phyloP scores from a whole-genome alignment of 1,140 invertebrate genomes.

The Micrasema longulum region DNA sequence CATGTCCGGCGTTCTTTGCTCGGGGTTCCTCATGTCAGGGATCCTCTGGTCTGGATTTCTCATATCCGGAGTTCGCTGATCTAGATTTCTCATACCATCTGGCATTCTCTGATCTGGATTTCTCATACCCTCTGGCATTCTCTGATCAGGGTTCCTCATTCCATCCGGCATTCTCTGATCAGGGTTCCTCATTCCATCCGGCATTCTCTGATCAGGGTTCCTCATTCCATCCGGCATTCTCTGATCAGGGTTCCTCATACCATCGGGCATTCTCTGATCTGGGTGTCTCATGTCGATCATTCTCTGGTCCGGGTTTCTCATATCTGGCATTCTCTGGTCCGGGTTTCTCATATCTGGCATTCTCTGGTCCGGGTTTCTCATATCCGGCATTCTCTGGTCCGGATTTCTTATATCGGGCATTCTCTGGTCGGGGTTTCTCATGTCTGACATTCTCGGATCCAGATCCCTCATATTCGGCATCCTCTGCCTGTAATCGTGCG shows the following conservation, averaged over 20 bases:
- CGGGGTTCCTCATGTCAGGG: conserved; percentile 34
- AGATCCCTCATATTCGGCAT: not conserved
- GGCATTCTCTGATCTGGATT: not conserved
- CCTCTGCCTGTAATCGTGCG: conserved; percentile 13
- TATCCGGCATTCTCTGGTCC: not conserved
- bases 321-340: not conserved
- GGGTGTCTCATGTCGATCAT: conserved; percentile 2
- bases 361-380: not conserved
- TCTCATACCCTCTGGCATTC: not conserved
- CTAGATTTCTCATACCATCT: not conserved
- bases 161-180: too few relatives aligned
- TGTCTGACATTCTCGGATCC: not conserved
- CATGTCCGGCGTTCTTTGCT: conserved; percentile 43
- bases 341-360: not conserved
- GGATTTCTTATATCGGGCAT: not conserved
- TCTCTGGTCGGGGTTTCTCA: not conserved
- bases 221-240: conserved; percentile 3
- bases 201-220: not conserved
- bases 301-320: not conserved
- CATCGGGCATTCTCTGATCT: not conserved
- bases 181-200: too few relatives aligned
- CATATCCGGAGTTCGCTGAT: conserved; percentile 39
- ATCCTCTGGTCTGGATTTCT: conserved; percentile 16
- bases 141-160: too few relatives aligned
- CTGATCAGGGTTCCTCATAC: conserved; percentile 15